Conservation (phyloP, 2,888 invertebrate species). For the Plagodis pulveraria region DNA sequence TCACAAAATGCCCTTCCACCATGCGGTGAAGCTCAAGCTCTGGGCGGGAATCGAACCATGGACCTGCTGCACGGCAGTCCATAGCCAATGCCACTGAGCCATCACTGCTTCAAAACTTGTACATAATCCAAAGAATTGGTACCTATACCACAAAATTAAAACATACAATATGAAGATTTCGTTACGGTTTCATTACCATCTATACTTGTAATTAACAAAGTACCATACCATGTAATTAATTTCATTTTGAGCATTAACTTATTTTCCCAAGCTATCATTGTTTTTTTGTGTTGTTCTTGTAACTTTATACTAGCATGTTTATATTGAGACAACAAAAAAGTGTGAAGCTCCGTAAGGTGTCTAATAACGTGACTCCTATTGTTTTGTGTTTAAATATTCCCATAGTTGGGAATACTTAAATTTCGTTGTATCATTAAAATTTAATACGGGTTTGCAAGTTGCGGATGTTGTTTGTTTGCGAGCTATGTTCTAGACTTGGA, state of each 20-base stretch:
- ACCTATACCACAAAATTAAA: not conserved
- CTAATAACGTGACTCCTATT: conserved; percentile 36
- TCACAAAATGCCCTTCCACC: no score
- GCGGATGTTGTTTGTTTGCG: conserved; percentile 8
- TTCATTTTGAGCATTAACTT: conserved; percentile 12
- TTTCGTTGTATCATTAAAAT: conserved; percentile 40
- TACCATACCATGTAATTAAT: conserved; percentile 8
- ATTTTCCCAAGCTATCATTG: conserved; percentile 10
- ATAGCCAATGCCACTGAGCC: no score
- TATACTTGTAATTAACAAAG: no score
- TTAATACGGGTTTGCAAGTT: conserved; percentile 12
- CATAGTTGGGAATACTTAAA: conserved; percentile 46
- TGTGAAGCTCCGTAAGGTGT: conserved; percentile 27
- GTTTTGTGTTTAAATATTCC: no score
- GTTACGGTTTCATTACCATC: conserved; percentile 13
- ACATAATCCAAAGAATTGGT: no score
- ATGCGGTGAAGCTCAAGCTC: no score
- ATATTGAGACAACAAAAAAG: conserved; percentile 32
- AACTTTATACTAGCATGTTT: conserved; percentile 34
- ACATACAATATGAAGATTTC: conserved; percentile 1
- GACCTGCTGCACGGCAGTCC: no score
- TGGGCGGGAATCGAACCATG: no score
- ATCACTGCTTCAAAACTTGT: no score
- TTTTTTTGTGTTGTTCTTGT: conserved; percentile 34
- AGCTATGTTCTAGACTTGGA: not conserved